Percentiles rank a stretch among this genome's conserved stretches.
Evolutionary conservation across 2,888 invertebrate species (phyloP).

Genomic region (Amaurobius ferox): DNA sequence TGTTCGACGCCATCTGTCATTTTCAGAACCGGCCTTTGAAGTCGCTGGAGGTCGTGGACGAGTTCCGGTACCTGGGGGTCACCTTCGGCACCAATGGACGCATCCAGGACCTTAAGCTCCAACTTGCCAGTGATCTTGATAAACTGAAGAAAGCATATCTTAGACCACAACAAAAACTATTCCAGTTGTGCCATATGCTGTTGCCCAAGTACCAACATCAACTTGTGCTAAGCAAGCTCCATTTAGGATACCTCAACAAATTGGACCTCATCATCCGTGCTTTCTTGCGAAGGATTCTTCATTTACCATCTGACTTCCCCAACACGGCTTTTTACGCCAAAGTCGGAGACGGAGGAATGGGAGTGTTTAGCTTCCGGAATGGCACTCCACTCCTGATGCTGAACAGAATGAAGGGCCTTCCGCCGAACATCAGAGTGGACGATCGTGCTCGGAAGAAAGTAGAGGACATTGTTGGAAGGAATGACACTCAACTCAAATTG

Average conservation of each 20-base stretch:
- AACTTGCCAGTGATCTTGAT: no score
- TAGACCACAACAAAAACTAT: slow-evolving; percentile 15
- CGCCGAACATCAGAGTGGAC: no score
- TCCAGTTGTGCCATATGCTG: neutral
- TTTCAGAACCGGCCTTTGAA: neutral
- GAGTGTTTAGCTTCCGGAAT: no score
- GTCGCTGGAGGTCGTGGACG: no score
- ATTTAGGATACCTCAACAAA: neutral
- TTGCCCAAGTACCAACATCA: neutral
- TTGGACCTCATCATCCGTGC: no score
- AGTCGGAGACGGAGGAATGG: no score
- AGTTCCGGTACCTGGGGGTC: no score
- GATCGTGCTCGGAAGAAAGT: neutral
- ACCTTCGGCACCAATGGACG: no score
- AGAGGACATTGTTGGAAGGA: neutral
- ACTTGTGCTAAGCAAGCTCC: neutral
- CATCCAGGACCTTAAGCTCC: no score
- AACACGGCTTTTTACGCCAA: neutral
- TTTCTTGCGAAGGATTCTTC: neutral
- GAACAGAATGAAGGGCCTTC: no score
- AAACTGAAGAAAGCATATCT: neutral
- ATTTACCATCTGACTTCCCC: slow-evolving; percentile 8
- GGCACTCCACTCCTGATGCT: neutral
- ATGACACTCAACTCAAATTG: no score
- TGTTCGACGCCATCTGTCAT: neutral